Base-by-base conservation (phyloP, 2,797 vertebrate species). In the Labeo calbasu region DNA sequence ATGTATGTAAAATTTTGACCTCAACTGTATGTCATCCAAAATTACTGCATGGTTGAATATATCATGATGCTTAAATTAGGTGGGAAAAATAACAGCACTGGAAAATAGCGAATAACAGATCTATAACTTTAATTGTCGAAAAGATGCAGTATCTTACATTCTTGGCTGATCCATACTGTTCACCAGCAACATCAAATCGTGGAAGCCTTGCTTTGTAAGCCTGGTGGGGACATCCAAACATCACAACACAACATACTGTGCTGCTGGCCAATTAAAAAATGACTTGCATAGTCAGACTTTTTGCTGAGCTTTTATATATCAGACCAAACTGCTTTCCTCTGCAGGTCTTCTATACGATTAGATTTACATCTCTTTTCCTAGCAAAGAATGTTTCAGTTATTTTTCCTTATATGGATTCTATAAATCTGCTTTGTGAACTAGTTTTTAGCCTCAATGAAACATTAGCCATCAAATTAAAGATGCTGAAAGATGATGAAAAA, bases 201-300 rank as follows among this genome's bases (percentile, higher is more conserved):
- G 23, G n/a, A 76, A 2, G 32, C 69, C 40, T 15, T 77, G 23
- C 9, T 69, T 25, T 51, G 57, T 55, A 65, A 50, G 19, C 19
- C 43, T 63, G 5, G 14, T 65, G 21, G 21, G 21, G n/a, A 61
- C 55, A 48, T 32, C 6, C 28, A 55, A 59, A 36, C 66, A 21
- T 81, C 15, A 57, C 81, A 85, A 85, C 73, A 59, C 19, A 80
- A 81, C 50, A 82, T 75, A 40, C 61, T 32, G 25, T 84, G 83
- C 70, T 86, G 59, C 81, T 88, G 84, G 50, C 57, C 77, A 32
- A 43, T 81, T 70, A 80, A 88, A 46, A 87, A 86, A 87, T 86
- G 80, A 85, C 66, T 61, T 76, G 11, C 77, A 36, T 59, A 57
- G 59, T 55, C 65, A 81, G 72, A 84, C 55, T 68, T 84, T 84